Evolutionary conservation across 2,888 invertebrate species (phyloP).

Genomic region (Scaeva pyrastri): DNA sequence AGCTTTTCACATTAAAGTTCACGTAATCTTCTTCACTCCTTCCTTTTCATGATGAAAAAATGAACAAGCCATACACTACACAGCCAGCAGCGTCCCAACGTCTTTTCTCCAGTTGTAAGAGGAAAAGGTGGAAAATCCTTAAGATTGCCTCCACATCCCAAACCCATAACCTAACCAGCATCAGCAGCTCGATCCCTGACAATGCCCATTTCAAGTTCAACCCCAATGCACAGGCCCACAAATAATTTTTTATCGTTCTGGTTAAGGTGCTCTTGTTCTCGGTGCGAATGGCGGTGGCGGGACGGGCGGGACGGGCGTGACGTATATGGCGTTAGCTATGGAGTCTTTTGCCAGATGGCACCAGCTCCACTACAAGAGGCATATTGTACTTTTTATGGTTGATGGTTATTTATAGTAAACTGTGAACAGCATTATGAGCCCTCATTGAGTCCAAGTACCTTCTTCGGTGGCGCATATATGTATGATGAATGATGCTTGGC

Average conservation of each 20-base stretch:
- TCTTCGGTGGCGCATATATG: constrained; percentile 59
- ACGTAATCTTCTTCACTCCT: constrained; percentile 53
- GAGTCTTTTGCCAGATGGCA: constrained; percentile 42
- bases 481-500: constrained; percentile 72
- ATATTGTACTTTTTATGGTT: constrained; percentile 72
- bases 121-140: constrained; percentile 22
- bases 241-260: constrained; percentile 53
- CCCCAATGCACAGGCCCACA: constrained; percentile 56
- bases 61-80: constrained; percentile 22
- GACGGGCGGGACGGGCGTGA: too few species aligned
- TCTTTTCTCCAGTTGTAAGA: background rate
- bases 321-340: background rate
- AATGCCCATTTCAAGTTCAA: constrained; percentile 3
- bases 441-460: constrained; percentile 66
- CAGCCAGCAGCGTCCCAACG: background rate
- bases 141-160: constrained; percentile 18
- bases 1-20: constrained; percentile 70
- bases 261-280: constrained; percentile 26
- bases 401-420: constrained; percentile 72
- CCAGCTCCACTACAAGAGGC: constrained; percentile 42
- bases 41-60: background rate
- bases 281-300: background rate
- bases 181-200: constrained; percentile 33
- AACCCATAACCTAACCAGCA: too few species aligned
- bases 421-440: constrained; percentile 67